Conservation (phyloP, 2,797 vertebrate species). For the Enteromius treurensis region DNA sequence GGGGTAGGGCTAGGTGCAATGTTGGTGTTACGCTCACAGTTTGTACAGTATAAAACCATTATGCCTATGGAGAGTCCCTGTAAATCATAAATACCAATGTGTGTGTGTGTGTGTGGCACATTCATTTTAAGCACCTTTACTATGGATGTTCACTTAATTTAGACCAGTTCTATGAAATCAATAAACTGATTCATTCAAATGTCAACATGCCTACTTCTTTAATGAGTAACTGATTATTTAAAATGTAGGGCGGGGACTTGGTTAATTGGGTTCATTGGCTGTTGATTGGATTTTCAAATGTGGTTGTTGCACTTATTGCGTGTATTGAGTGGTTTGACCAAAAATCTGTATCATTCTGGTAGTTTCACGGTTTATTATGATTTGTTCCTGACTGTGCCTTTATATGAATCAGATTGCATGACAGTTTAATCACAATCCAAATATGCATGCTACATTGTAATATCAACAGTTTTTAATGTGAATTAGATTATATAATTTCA, state of each 20-base stretch:
- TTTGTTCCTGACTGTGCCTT: background rate
- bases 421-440: too few species aligned
- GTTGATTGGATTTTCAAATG: background rate
- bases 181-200: background rate
- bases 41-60: too few species aligned
- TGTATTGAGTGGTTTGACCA: background rate
- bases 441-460: too few species aligned
- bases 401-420: too few species aligned
- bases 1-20: too few species aligned
- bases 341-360: background rate
- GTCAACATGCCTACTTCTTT: background rate
- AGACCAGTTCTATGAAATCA: background rate
- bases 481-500: too few species aligned
- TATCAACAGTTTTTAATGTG: too few species aligned
- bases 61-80: too few species aligned
- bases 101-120: background rate
- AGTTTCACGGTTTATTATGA: background rate
- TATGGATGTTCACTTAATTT: background rate
- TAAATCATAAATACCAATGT: too few species aligned
- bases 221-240: background rate
- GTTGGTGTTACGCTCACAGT: too few species aligned
- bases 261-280: background rate
- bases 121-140: background rate
- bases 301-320: background rate
- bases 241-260: background rate